phyloP scores from a whole-genome alignment of 1,140 invertebrate genomes.

The Papilio dardanus region DNA sequence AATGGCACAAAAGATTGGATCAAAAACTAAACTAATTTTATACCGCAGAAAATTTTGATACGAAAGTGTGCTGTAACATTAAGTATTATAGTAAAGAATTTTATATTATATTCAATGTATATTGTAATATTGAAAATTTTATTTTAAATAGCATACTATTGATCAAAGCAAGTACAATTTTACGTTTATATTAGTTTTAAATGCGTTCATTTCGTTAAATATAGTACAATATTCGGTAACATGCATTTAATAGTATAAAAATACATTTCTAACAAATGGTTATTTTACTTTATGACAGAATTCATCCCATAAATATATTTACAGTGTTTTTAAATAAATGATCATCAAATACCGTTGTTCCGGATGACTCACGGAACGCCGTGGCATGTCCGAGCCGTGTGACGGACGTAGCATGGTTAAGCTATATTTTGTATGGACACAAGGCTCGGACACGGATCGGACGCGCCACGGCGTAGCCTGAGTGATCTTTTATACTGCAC shows the following conservation, averaged over 20 bases:
- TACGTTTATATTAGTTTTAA: conserved; percentile 55
- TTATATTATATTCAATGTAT: conserved; percentile 74
- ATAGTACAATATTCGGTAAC: conserved; percentile 68
- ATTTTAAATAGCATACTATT: conserved; percentile 41
- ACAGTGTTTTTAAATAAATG: too few relatives aligned
- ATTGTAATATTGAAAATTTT: conserved; percentile 48
- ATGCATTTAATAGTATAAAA: conserved; percentile 75
- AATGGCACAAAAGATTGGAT: background rate
- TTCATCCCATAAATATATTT: background rate
- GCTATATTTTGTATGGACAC: too few relatives aligned
- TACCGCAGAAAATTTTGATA: background rate
- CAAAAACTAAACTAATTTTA: background rate
- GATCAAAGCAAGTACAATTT: conserved; percentile 60
- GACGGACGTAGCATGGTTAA: too few relatives aligned
- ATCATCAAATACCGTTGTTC: background rate
- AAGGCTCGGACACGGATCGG: too few relatives aligned
- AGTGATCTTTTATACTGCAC: background rate
- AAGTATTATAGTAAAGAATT: conserved; percentile 55
- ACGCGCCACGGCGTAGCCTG: too few relatives aligned
- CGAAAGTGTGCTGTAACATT: conserved; percentile 29
- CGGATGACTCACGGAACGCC: too few relatives aligned
- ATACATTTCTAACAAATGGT: conserved; percentile 62
- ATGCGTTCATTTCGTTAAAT: conserved; percentile 54
- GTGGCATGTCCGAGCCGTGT: too few relatives aligned
- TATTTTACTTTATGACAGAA: too few relatives aligned